A percentile compares a stretch with the other conserved stretches of the same genome.
These are phyloP conservation scores for Yponomeuta plumbellus DNA, from an alignment of 2,888 invertebrate genomes.

Conservation along the genomic window DNA sequence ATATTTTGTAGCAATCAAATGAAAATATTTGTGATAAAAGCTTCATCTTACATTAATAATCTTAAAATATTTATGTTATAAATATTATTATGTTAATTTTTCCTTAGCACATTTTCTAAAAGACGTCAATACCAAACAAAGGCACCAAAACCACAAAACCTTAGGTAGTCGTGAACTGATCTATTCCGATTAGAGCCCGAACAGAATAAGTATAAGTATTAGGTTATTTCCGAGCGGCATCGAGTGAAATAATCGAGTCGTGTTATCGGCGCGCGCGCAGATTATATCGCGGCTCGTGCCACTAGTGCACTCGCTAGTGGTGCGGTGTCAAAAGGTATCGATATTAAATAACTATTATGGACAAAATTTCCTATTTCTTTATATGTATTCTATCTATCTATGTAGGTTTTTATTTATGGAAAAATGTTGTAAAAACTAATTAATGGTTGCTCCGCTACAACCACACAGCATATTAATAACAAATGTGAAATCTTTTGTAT, in stretches of 20 bases:
- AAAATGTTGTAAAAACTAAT: no score
- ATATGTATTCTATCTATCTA: no score
- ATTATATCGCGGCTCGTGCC: slow-evolving; percentile 68
- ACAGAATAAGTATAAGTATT: slow-evolving; percentile 15
- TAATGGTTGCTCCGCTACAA: no score
- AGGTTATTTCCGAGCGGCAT: slow-evolving; percentile 15
- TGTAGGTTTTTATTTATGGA: no score
- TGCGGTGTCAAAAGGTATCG: slow-evolving; percentile 27
- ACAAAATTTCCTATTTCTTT: no score
- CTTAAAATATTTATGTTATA: neutral
- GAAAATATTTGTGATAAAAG: no score
- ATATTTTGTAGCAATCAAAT: no score
- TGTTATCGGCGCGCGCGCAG: slow-evolving; percentile 52
- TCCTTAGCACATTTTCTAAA: neutral
- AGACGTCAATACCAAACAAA: neutral
- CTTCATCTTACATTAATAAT: no score
- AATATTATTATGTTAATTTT: neutral
- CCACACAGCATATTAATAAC: no score
- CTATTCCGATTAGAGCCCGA: slow-evolving; percentile 40
- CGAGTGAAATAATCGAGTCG: slow-evolving; percentile 66
- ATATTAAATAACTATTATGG: neutral
- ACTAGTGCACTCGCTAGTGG: slow-evolving; percentile 61
- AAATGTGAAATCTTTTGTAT: no score
- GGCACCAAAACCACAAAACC: slow-evolving; percentile 2
- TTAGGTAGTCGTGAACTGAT: slow-evolving; percentile 43